phyloP scores from a whole-genome alignment of 2,113 vertebrate genomes.

The Megaleporinus macrocephalus region DNA sequence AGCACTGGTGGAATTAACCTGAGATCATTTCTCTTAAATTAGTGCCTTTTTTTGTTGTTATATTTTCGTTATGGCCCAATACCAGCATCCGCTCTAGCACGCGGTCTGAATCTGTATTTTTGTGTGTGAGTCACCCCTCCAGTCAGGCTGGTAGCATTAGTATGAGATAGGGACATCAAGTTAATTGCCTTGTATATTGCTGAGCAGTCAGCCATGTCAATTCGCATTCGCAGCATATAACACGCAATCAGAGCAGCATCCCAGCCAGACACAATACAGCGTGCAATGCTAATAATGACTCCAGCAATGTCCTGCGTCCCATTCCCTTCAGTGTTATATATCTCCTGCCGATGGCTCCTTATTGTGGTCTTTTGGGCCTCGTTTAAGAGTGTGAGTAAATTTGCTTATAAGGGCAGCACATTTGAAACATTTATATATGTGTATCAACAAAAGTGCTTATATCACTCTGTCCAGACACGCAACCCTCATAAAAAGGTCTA shows the following conservation, averaged over 20 bases:
- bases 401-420: neutral
- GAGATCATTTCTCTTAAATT: conserved; percentile 30
- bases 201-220: conserved; percentile 60
- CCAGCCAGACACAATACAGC: conserved; percentile 44
- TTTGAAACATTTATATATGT: conserved; percentile 5
- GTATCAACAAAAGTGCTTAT: neutral
- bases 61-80: neutral
- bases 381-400: conserved; percentile 24
- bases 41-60: conserved; percentile 8
- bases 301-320: conserved; percentile 31
- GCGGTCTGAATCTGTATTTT: conserved; percentile 29
- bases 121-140: conserved; percentile 42
- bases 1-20: conserved; percentile 17
- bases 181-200: conserved; percentile 62
- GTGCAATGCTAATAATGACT: conserved; percentile 52
- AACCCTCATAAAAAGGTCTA: neutral
- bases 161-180: conserved; percentile 57
- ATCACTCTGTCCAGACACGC: neutral
- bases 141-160: conserved; percentile 47
- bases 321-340: conserved; percentile 34
- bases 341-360: conserved; percentile 11
- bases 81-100: conserved; percentile 1
- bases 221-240: conserved; percentile 57
- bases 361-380: conserved; percentile 10
- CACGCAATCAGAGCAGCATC: conserved; percentile 56